phyloP scores from a whole-genome alignment of 2,797 vertebrate species.

The Parambassis ranga region DNA sequence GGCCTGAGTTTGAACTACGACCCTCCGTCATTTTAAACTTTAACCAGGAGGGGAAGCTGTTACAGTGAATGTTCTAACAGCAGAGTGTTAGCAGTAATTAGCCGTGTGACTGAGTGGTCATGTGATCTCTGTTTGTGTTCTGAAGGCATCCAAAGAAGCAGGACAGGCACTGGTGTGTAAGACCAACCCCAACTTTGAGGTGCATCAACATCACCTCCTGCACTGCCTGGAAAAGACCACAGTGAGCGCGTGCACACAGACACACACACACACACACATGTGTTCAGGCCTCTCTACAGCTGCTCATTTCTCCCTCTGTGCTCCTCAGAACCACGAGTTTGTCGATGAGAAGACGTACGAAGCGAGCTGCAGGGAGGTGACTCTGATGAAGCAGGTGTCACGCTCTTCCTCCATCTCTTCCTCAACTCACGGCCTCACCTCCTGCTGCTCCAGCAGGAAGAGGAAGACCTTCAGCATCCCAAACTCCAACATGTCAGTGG shows the following conservation, averaged over 20 bases:
- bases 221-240: constrained; percentile 97
- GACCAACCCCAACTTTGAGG: constrained; percentile 86
- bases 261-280: neutral
- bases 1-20: constrained; percentile 57
- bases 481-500: constrained; percentile 78
- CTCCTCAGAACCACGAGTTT: constrained; percentile 89
- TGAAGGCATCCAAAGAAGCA: constrained; percentile 88
- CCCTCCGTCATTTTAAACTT: neutral
- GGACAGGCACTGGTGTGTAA: constrained; percentile 89
- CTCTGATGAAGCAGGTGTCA: constrained; percentile 84
- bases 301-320: neutral
- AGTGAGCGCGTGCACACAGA: constrained; percentile 76
- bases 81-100: too few species aligned
- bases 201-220: constrained; percentile 93
- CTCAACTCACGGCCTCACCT: constrained; percentile 80
- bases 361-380: constrained; percentile 86
- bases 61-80: too few species aligned
- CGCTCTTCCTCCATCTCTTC: constrained; percentile 88
- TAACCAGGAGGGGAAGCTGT: constrained; percentile 19
- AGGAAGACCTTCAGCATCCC: constrained; percentile 88
- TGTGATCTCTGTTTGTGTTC: constrained; percentile 48
- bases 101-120: neutral
- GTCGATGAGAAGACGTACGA: constrained; percentile 91
- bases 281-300: neutral
- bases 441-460: constrained; percentile 87